phyloP scores from a whole-genome alignment of 53 echinoderm and acorn worm species.

The Apostichopus leukothele region DNA sequence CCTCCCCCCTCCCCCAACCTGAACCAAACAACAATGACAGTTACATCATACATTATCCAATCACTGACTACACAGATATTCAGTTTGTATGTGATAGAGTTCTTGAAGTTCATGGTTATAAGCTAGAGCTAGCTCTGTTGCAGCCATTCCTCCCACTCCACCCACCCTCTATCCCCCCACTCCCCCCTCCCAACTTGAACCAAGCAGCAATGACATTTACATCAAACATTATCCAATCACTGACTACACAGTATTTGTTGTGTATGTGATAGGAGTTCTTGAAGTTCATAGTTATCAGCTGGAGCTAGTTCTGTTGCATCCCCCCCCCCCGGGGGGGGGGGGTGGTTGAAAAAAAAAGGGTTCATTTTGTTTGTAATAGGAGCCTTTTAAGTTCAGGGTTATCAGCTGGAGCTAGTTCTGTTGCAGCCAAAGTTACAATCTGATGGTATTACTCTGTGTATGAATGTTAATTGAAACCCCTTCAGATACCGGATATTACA shows the following conservation, averaged over 20 bases:
- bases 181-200: too few species aligned
- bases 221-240: too few species aligned
- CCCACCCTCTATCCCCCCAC: not conserved
- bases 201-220: too few species aligned
- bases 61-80: not conserved
- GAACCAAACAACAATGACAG: too few species aligned
- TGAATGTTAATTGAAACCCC: too few species aligned
- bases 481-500: too few species aligned
- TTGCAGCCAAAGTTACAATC: not conserved
- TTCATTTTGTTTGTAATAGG: not conserved
- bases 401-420: constrained; percentile 10
- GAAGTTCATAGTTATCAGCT: not conserved
- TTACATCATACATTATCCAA: too few species aligned
- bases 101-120: not conserved
- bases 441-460: too few species aligned
- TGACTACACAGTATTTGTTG: not conserved
- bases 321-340: too few species aligned
- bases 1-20: too few species aligned
- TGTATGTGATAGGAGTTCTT: not conserved
- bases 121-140: constrained; percentile 10
- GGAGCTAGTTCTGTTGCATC: constrained; percentile 27
- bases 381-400: not conserved
- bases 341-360: too few species aligned
- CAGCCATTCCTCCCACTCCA: not conserved
- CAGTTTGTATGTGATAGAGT: not conserved